Base-by-base conservation (phyloP, 2,888 invertebrate genomes). In the Ischnus inquisitorius region DNA sequence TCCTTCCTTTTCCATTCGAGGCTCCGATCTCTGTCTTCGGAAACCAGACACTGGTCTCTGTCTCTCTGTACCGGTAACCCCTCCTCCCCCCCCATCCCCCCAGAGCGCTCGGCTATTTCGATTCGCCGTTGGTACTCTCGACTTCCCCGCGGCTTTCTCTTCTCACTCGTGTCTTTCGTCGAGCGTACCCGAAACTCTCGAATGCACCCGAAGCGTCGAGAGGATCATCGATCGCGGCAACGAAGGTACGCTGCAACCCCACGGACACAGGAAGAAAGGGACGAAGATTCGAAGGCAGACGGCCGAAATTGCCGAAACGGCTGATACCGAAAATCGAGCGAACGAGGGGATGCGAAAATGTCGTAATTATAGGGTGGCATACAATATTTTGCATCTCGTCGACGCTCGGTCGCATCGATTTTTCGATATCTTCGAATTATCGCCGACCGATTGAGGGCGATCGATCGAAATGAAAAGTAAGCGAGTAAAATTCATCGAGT, bases 171-270 rank as follows among this genome's bases (percentile, higher is more conserved):
- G 71, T 57, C 71, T 71, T 71, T 60, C 71, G 71, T 43, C 57
- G 54, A 25, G 43, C 57, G 14, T 57, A n/a, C 12, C 71, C 71
- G 71, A 71, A 57, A 60, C 71, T 51, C 51, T 51, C 51, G 71
- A 71, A 60, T 71, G 57, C 57, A 71, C 71, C 57, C 71, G 57
- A 71, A 71, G 57, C 71, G 43, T 41, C 22, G 71, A 39, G 71
- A 71, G 57, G 71, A 71, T 71, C 71, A 71, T 71, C 71, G 71
- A 71, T 71, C 71, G 57, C 25, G 43, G 28, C 19, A 8, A 6
- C 19, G 8, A 19, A 8, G 71, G n/a, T 54, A 51, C 14, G 6
- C 57, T 43, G 57, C 28, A 43, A 34, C 34, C 34, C 34, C 19
- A 19, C 25, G 57, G 57, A 57, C 43, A 25, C 43, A 43, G 71